Evolutionary conservation across 2,113 vertebrate genomes (phyloP), one percentile per base, ranked within the genome.

Genomic region (Actenoides lindsayi): DNA sequence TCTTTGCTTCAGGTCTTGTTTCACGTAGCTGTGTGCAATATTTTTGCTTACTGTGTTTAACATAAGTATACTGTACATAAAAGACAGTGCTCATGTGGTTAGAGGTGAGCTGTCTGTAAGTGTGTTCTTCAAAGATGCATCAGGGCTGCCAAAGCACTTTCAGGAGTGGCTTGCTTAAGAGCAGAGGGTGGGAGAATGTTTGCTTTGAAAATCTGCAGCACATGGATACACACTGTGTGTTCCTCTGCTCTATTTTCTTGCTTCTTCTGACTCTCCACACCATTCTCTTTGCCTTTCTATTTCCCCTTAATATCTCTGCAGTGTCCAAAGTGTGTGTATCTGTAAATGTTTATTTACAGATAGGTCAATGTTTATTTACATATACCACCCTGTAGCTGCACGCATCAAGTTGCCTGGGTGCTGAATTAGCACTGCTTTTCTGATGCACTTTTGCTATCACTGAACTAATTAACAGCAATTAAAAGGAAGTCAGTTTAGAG

Each of bases 1-100:
- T 83, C 5, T 89, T 71, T 68, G 39, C 60, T 87, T 84, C 59
- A n/a, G 18, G 16, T 68, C 37, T 67, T 74, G 16, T 51, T 81
- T 0, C 8, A 4, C 12, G 8, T 37, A 13, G 5, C 59, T 57
- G 15, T 28, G 31, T 76, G 71, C 63, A 50, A 0, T 87, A 8
- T 71, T 91, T 78, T 71, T 84, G 25, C n/a, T 94, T 69, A 25
- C 13, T 44, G 59, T 56, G 25, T 33, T 54, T 90, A 25, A 53
- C 24, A 5, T 33, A 54, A 81, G n/a, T 41, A 6, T 41, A 19
- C 12, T 68, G 33, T n/a, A 20, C 42, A 2, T 42, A 35, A 37
- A 57, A 50, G 65, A 8, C 1, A 1, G 12, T 60, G 30, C 23
- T 37, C 17, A 13, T 20, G n/a, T 28, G n/a, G n/a, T 37, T 37